phyloP scores from a whole-genome alignment of 2,113 vertebrate species.

The Fulica atra region DNA sequence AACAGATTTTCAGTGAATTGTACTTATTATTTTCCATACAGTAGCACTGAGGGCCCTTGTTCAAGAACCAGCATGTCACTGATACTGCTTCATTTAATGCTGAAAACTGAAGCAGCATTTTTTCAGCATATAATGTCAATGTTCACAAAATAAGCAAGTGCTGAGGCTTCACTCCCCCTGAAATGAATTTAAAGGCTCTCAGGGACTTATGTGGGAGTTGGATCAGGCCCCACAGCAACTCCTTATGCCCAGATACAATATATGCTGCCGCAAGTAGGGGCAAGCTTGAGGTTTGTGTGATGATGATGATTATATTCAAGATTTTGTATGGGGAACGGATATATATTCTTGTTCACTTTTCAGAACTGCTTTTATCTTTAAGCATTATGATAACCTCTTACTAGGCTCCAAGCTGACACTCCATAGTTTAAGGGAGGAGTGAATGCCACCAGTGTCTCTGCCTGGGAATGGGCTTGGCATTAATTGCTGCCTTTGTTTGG shows the following conservation, averaged over 20 bases:
- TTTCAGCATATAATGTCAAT: neutral
- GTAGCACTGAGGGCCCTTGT: neutral
- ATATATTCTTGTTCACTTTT: neutral
- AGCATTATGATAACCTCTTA: neutral
- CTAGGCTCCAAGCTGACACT: neutral
- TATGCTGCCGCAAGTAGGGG: neutral
- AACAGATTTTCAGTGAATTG: constrained; percentile 3
- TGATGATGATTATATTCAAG: neutral
- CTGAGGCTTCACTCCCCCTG: neutral
- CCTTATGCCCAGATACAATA: neutral
- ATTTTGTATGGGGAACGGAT: neutral
- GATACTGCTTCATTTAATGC: neutral
- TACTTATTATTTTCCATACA: neutral
- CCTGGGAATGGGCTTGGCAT: neutral
- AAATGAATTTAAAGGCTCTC: neutral
- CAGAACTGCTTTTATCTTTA: neutral
- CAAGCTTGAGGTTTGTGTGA: neutral
- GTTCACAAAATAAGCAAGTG: neutral
- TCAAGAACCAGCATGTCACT: neutral
- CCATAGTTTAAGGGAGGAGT: neutral
- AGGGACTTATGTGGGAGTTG: neutral
- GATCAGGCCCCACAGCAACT: neutral
- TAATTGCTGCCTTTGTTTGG: neutral
- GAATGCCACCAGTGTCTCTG: neutral
- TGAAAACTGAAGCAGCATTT: neutral